Conservation (phyloP, 2,888 invertebrate genomes). For the Elysia crispata region DNA sequence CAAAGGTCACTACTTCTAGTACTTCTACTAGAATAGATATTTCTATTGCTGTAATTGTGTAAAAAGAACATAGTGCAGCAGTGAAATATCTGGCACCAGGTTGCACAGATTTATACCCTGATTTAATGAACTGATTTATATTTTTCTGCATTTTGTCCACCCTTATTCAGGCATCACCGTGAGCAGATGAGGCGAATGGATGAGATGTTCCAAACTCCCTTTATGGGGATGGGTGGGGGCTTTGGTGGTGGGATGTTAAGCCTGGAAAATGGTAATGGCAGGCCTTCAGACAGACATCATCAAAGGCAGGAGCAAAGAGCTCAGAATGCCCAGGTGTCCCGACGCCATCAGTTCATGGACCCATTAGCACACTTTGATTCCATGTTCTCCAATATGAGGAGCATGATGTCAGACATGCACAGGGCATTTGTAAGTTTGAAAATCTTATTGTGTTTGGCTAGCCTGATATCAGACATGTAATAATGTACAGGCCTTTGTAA, state of each 20-base stretch:
- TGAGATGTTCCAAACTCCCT: constrained; percentile 57
- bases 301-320: constrained; percentile 48
- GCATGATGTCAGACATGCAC: constrained; percentile 69
- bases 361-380: constrained; percentile 57
- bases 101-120: too few species aligned
- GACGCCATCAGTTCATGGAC: constrained; percentile 45
- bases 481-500: too few species aligned
- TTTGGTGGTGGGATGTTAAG: constrained; percentile 20
- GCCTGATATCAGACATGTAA: too few species aligned
- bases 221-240: constrained; percentile 44
- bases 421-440: constrained; percentile 69
- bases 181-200: constrained; percentile 65
- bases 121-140: neutral
- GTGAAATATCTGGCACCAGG: too few species aligned
- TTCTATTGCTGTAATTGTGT: too few species aligned
- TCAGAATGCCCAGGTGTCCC: constrained; percentile 44
- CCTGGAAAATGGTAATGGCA: constrained; percentile 6
- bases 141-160: neutral
- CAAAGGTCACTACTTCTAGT: too few species aligned
- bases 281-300: constrained; percentile 15
- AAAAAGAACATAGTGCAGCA: too few species aligned
- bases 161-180: constrained; percentile 50
- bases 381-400: constrained; percentile 70
- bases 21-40: too few species aligned
- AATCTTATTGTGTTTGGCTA: too few species aligned